These are phyloP conservation scores for Aromia moschata DNA, from an alignment of 2,888 invertebrate genomes.

Conservation along the genomic window DNA sequence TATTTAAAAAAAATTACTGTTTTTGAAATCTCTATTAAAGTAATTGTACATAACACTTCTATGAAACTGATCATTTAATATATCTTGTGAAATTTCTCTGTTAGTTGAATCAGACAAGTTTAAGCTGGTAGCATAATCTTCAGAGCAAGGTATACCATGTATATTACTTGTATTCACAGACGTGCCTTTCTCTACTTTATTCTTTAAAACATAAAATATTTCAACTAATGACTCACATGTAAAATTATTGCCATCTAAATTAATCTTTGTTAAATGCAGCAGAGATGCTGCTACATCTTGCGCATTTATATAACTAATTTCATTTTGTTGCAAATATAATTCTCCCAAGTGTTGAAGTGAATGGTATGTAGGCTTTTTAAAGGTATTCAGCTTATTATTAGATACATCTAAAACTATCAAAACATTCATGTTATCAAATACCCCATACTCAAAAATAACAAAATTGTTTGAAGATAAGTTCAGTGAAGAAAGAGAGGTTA, in stretches of 20 bases:
- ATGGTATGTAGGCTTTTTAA: slow-evolving; percentile 17
- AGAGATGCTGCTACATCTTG: neutral
- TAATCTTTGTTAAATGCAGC: neutral
- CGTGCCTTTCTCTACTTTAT: neutral
- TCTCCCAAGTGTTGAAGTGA: slow-evolving; percentile 13
- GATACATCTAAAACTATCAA: slow-evolving; percentile 25
- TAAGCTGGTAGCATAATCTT: too few species aligned
- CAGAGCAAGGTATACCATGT: slow-evolving; percentile 9
- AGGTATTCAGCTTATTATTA: slow-evolving; percentile 12
- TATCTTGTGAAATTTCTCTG: slow-evolving; percentile 14
- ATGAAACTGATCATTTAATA: neutral
- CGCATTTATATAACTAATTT: slow-evolving; percentile 1
- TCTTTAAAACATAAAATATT: slow-evolving; percentile 7
- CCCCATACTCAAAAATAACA: slow-evolving; percentile 23
- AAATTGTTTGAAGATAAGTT: slow-evolving; percentile 28
- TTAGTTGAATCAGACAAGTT: neutral
- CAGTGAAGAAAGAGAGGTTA: slow-evolving; percentile 9
- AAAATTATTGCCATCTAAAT: slow-evolving; percentile 8
- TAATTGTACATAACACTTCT: slow-evolving; percentile 23
- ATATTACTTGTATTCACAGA: slow-evolving; percentile 6
- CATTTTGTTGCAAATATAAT: slow-evolving; percentile 25
- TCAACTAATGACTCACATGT: neutral
- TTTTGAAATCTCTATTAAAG: slow-evolving; percentile 5
- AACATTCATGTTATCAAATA: slow-evolving; percentile 22
- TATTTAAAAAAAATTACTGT: slow-evolving; percentile 6